Base-by-base conservation (phyloP, 2,113 vertebrate genomes). In the Chionodraco myersi region DNA sequence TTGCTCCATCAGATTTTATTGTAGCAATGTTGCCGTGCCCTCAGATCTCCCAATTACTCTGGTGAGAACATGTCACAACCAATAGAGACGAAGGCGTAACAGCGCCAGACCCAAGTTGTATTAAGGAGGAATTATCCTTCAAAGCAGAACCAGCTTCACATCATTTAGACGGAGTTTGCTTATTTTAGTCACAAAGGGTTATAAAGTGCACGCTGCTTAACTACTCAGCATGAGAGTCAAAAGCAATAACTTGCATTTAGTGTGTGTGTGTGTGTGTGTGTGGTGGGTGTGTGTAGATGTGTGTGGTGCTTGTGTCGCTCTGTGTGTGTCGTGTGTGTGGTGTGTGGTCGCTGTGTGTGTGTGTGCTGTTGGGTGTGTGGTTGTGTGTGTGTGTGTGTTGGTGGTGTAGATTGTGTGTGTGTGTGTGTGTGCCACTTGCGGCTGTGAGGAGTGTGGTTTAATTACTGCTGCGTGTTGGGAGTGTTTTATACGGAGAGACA, bases 401-500 rank as follows among this genome's bases (percentile, higher is more conserved):
- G n/a, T n/a, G n/a, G n/a, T n/a, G n/a, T n/a, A n/a, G n/a, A n/a
- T n/a, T n/a, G 30, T 3, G 6, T 77, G 52, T 65, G 45, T 80
- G 52, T 41, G 36, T 63, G 61, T 63, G 57, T 23, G 75, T 36
- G 63, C 72, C 80, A 79, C 62, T 84, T 86, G 70, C 36, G 69
- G 59, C 75, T 87, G 52, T 75, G 59, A 73, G 34, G 18, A 76
- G 75, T 36, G 62, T 6, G 67, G 71, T 90, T 90, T 89, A 86
- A 90, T 85, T 78, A 63, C 85, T 80, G 80, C 23, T 62, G 82
- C 74, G 78, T 83, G 68, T 76, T 57, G 62, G 57, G 79, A 83
- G 82, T 57, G 82, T 89, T 87, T 91, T 77, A 77, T 84, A 79
- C 49, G 81, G 53, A 53, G 85, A 82, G 88, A 86, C 88, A 87